A percentile compares a stretch with the other conserved stretches of the same genome.
Evolutionary conservation across 92 coral and sea anemone species (phyloP).

Genomic region (Actinernus sp.): DNA sequence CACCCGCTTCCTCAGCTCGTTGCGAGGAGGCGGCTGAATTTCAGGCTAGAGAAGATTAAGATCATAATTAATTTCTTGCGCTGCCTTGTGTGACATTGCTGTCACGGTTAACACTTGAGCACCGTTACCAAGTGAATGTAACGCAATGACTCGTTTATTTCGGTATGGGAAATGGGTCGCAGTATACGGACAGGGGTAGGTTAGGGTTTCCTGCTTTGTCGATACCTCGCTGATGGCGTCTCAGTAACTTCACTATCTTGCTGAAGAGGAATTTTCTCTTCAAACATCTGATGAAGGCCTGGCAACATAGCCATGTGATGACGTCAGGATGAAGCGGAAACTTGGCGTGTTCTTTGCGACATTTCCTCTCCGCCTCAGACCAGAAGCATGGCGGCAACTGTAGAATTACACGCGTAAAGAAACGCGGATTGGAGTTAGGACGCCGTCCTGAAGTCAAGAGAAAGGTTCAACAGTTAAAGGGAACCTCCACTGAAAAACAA

Average conservation of each 20-base stretch:
- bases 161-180: conserved; percentile 1
- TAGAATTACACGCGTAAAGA: conserved; percentile 39
- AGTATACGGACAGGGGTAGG: neutral
- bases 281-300: conserved; percentile 65
- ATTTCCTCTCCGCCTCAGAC: conserved; percentile 50
- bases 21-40: no score
- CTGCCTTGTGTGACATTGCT: no score
- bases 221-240: neutral
- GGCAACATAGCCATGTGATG: conserved; percentile 71
- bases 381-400: conserved; percentile 53
- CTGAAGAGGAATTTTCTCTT: conserved; percentile 44
- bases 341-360: conserved; percentile 16
- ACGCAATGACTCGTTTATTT: no score
- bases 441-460: no score
- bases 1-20: no score
- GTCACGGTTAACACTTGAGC: no score
- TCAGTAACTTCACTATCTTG: conserved; percentile 21
- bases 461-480: no score
- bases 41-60: no score
- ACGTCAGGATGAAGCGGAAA: conserved; percentile 41
- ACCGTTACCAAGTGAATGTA: no score
- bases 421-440: conserved; percentile 66
- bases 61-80: no score
- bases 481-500: no score
- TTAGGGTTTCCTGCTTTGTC: neutral